phyloP scores from a whole-genome alignment of 1,140 invertebrate genomes.

The Meteorus sp. region DNA sequence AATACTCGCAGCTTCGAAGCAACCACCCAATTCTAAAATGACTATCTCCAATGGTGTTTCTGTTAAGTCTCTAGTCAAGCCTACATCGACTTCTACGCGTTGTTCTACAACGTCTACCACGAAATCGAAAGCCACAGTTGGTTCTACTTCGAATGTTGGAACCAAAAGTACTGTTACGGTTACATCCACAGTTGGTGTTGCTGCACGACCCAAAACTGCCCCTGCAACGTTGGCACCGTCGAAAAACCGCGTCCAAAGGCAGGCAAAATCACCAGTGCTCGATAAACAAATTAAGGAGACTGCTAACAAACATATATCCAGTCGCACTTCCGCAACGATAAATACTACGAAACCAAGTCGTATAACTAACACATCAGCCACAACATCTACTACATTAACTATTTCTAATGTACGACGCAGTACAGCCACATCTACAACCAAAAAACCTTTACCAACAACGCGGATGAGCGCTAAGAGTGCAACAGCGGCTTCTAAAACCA shows the following conservation, averaged over 20 bases:
- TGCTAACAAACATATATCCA: constrained; percentile 63
- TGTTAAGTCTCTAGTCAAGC: constrained; percentile 38
- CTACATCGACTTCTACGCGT: constrained; percentile 21
- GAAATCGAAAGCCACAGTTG: constrained; percentile 25
- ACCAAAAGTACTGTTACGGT: constrained; percentile 12
- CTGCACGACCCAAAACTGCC: constrained; percentile 44
- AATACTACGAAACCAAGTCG: constrained; percentile 32
- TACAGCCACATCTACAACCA: constrained; percentile 42
- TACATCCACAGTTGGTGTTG: constrained; percentile 20
- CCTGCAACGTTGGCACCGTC: constrained; percentile 31
- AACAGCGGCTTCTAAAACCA: constrained; percentile 25
- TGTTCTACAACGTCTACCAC: constrained; percentile 12
- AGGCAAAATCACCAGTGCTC: constrained; percentile 49
- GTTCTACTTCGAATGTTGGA: constrained; percentile 19
- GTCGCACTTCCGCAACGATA: constrained; percentile 41
- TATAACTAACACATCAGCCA: constrained; percentile 34
- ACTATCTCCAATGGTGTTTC: constrained; percentile 8
- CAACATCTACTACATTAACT: constrained; percentile 26
- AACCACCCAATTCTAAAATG: constrained; percentile 21
- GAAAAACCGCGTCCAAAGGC: constrained; percentile 22
- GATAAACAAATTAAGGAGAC: constrained; percentile 65
- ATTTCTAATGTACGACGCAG: too few species aligned
- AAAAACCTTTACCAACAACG: constrained; percentile 29
- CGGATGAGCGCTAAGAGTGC: constrained; percentile 23
- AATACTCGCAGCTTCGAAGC: constrained; percentile 40